phyloP scores from a whole-genome alignment of 1,140 invertebrate species.

The Pristionchus pacificus region DNA sequence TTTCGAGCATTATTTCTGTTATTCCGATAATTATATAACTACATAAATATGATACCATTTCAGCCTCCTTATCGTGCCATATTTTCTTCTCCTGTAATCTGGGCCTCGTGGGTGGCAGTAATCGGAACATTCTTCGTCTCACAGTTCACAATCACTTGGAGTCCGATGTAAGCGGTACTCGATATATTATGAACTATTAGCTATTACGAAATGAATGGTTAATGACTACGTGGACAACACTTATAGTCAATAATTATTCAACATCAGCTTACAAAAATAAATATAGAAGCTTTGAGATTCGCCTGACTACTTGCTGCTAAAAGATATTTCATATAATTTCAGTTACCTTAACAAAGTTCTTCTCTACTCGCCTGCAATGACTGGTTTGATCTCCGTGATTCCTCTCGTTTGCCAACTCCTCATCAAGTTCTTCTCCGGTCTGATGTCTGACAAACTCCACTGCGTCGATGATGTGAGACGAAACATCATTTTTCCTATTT shows the following conservation, averaged over 20 bases:
- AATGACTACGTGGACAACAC: not conserved
- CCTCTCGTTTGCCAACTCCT: not conserved
- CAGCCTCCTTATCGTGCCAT: too few species aligned
- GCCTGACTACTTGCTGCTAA: too few species aligned
- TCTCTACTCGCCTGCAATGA: not conserved
- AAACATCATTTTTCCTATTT: not conserved
- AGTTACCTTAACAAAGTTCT: not conserved
- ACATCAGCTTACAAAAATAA: not conserved
- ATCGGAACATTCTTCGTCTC: not conserved
- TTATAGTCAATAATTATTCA: not conserved
- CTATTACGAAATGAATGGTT: not conserved
- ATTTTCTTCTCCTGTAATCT: too few species aligned
- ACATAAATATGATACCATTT: too few species aligned
- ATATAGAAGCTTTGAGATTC: too few species aligned
- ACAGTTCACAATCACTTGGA: not conserved
- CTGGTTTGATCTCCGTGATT: not conserved
- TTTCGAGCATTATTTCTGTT: too few species aligned
- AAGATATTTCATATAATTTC: too few species aligned
- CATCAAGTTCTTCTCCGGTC: not conserved
- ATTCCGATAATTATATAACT: too few species aligned
- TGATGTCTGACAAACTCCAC: not conserved
- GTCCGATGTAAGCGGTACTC: not conserved
- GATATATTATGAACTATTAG: not conserved
- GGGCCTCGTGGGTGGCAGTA: not conserved
- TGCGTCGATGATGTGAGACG: not conserved